Evolutionary conservation across 2,888 invertebrate species (phyloP).

Genomic region (Bursaphelenchus okinawaensis): DNA sequence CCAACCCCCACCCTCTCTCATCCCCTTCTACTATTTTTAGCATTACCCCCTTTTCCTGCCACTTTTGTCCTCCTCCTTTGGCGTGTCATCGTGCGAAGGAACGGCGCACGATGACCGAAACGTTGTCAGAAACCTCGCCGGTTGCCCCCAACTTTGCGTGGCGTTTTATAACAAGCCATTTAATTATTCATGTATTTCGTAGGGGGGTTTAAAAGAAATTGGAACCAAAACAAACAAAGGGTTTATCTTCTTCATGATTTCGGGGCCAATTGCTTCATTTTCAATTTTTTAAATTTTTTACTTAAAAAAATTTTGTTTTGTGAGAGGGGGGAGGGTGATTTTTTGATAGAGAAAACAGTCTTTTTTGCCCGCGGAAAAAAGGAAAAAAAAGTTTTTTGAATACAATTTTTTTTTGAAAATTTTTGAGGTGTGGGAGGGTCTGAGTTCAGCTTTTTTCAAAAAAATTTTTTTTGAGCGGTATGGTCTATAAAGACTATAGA

Average conservation of each 20-base stretch:
- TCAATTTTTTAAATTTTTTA: too few species aligned
- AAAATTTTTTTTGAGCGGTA: too few species aligned
- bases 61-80: not conserved
- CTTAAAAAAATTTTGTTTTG: too few species aligned
- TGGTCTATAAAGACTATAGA: too few species aligned
- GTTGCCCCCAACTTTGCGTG: not conserved
- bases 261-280: too few species aligned
- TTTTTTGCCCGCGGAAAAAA: not conserved
- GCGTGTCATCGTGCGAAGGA: too few species aligned
- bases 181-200: not conserved
- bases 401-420: conserved; percentile 5
- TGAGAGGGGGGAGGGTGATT: not conserved
- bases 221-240: not conserved
- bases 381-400: not conserved
- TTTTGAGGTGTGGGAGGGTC: too few species aligned
- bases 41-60: conserved; percentile 3
- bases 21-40: too few species aligned
- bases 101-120: not conserved
- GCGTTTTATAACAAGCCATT: conserved; percentile 1
- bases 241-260: conserved; percentile 4
- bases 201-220: not conserved
- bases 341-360: not conserved
- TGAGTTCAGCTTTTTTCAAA: too few species aligned
- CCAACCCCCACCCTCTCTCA: too few species aligned
- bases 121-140: not conserved